Evolutionary conservation across 2,797 vertebrate species (phyloP), one percentile per base, ranked within the genome.

Genomic region (Eospalax fontanierii): DNA sequence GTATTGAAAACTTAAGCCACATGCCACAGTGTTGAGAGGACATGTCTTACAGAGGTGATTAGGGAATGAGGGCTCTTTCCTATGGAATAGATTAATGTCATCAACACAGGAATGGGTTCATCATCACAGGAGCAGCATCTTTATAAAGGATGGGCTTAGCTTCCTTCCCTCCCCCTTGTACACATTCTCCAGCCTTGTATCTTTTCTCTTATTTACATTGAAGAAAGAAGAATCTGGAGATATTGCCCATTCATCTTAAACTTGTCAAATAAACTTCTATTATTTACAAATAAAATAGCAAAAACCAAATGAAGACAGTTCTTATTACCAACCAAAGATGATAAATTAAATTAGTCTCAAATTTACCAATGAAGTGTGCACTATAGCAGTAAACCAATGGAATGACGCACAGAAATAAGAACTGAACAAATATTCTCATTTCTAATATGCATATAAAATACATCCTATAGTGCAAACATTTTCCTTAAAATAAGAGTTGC

Each of bases 261-360:
- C 26, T 76, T 46, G 33, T 21, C 43, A 24, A 35, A 19, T 24
- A 63, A 76, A 18, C 11, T 50, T 50, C 10, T 59, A 68, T 35
- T 79, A 22, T 46, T 70, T 70, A 79, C 4, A 63, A 63, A 43
- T 70, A 33, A 78, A 38, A 8, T 19, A 81, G 21, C 15, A 78
- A 26, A 66, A 18, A 82, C 7, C 5, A 85, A 21, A 21, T 28
- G 26, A 46, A 87, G 33, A 81, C 0, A 33, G 46, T 70, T 86
- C n/a, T 92, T 88, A 75, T 22, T 91, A 28, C 9, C 21, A 91
- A 87, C 63, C 16, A 74, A 19, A 65, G 8, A 83, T 91, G 11
- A 38, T 61, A 76, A 93, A 95, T 26, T 6, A 85, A 90, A 63
- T 78, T 87, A 84, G 26, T 3, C 10, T 21, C 22, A 84, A 75